Percentiles rank a stretch among this genome's conserved stretches.
These are phyloP conservation scores for Tympanoctomys barrerae DNA, from an alignment of 2,797 vertebrate species.

Conservation along the genomic window DNA sequence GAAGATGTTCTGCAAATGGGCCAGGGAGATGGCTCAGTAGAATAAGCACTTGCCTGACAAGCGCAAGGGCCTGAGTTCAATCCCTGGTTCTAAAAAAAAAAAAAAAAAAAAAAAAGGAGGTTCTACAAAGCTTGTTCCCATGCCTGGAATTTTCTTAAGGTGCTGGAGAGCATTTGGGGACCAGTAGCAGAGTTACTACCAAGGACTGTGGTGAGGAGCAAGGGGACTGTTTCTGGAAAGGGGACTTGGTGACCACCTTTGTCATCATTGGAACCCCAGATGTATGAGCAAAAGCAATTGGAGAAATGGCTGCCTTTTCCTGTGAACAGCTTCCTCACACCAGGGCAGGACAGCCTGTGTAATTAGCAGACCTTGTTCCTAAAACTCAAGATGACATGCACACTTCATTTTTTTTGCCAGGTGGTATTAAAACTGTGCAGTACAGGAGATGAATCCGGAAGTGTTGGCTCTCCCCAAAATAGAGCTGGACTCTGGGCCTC, in stretches of 20 bases:
- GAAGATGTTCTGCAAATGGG: background rate
- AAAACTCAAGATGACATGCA: conserved; percentile 39
- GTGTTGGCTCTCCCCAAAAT: background rate
- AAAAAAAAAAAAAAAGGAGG: background rate
- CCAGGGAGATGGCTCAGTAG: too few species aligned
- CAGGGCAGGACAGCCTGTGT: conserved; percentile 13
- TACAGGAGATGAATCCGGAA: background rate
- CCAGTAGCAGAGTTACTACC: background rate
- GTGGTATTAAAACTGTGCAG: conserved; percentile 8
- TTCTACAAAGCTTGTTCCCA: rapidly evolving
- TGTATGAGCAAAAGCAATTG: conserved; percentile 37
- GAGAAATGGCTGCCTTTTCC: conserved; percentile 50
- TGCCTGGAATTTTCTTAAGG: conserved; percentile 2
- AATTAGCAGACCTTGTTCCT: conserved; percentile 51
- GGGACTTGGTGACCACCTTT: background rate
- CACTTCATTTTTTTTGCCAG: conserved; percentile 62
- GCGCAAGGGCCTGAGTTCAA: too few species aligned
- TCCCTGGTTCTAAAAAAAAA: too few species aligned
- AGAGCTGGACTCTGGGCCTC: background rate
- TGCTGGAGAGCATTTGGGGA: background rate
- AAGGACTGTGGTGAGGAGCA: background rate
- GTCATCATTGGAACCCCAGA: background rate
- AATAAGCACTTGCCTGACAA: too few species aligned
- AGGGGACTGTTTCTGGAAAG: background rate
- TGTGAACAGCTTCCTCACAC: background rate